Base-by-base conservation (phyloP, 1,140 invertebrate species). In the Dendrolimus kikuchii region DNA sequence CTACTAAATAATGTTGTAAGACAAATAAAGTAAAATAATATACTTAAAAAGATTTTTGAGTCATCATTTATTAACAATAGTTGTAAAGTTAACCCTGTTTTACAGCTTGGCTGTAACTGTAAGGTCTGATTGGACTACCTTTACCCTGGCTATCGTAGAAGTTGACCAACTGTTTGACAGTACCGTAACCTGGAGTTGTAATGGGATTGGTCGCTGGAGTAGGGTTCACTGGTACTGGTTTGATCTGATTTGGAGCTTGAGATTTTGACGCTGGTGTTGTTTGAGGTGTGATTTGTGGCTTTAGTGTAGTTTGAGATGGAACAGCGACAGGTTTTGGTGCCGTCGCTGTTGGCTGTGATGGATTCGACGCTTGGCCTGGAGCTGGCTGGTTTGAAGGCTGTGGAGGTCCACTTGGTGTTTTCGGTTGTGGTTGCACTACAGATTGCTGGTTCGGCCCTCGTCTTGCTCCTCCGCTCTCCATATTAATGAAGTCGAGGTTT, bases 61-160 rank as follows among this genome's bases (percentile, higher is more conserved):
- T 7, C 9, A 49, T 50, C 45, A 38, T 55, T 55, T 39, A 38
- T 5, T 5, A 54, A 47, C 0, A 46, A 48, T 10, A 7, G 4
- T 23, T 10, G 7, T 46, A 10, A 46, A 46, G 37, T 57, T 70
- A 79, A 9, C 82, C 81, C 51, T 86, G 80, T 54, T 86, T 86
- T 5, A 86, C 82, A 4, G 82, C 81, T 54, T 82, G 74, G 39
- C 79, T 82, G 57, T 86, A 86, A 7, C 64, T 74, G 53, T 84
- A 84, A 5, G 82, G 82, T 23, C 81, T 66, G 45, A 86, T 84
- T 0, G 60, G 66, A 43, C 82, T 86, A 2, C 62, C 79, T 59
- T 86, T 84, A 38, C 82, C 82, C 49, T 78, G 76, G 39, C 74
- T 81, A 49, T 86, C 77, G 52, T 84, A 86, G 62, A 76, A 86